Base-by-base conservation (phyloP, 2,113 vertebrate species). In the Clarias magur region DNA sequence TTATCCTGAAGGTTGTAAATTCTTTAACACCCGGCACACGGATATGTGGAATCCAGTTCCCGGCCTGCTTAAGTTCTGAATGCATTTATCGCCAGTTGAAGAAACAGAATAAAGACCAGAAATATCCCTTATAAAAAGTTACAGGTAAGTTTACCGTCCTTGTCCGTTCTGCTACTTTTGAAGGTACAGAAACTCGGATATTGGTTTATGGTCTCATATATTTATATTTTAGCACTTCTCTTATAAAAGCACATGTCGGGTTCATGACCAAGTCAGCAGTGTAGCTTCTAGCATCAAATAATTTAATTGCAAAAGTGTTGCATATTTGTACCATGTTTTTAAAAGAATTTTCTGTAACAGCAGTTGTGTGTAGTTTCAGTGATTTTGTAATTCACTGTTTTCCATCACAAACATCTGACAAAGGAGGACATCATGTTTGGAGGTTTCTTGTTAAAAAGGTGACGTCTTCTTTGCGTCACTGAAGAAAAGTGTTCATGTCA, bases 61-160 rank as follows among this genome's bases (percentile, higher is more conserved):
- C 42, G 11, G 27, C 5, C 30, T 70, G 30, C 7, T 19, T 13
- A 27, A 27, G 17, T 72, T 13, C 17, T 72, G 17, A 34, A 30
- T 70, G 70, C 34, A 21, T 73, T 73, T 17, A 15, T 30, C 23
- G 21, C 0, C 72, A 75, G 19, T 75, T 48, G 6, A 75, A 48
- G 38, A 34, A 57, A 57, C n/a, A 60, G 17, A 59, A 80, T 23
- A 80, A 60, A 59, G 16, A 27, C 25, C 15, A 7, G 17, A 30
- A 59, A 12, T 57, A 1, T 34, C 42, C 54, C 0, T 57, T 72
- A 11, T 57, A 25, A 53, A 5, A 15, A 8, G 8, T 84, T 4
- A 10, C 65, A 84, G 82, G 82, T 84, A 84, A 84, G 82, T 84
- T 38, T 53, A 8, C 27, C 19, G 38, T 80, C 79, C 15, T 30